A percentile compares a stretch with the other conserved stretches of the same genome.
These are phyloP conservation scores for Diaperis boleti DNA, from an alignment of 2,888 invertebrate species.

Conservation along the genomic window DNA sequence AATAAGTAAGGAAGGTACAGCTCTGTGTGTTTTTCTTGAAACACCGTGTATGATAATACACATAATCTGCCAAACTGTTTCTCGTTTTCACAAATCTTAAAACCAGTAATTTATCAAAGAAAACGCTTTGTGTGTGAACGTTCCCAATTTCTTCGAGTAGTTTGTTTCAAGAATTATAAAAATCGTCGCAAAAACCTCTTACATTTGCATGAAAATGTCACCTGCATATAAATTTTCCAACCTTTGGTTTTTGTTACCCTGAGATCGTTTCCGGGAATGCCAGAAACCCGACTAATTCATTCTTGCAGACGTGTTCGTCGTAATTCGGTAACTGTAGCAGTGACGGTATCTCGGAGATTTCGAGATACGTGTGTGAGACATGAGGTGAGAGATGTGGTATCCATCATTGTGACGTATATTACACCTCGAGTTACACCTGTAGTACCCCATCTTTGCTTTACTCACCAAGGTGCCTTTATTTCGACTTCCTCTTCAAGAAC, in stretches of 20 bases:
- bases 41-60: no score
- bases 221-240: constrained; percentile 1
- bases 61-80: no score
- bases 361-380: constrained; percentile 38
- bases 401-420: constrained; percentile 57
- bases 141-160: no score
- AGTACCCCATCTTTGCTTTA: constrained; percentile 49
- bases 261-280: neutral
- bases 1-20: no score
- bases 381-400: constrained; percentile 46
- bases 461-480: constrained; percentile 48
- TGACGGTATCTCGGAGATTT: constrained; percentile 38
- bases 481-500: constrained; percentile 49
- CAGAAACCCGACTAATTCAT: constrained; percentile 26
- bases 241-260: neutral
- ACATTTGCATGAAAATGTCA: neutral
- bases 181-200: neutral
- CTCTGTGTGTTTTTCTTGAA: no score
- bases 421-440: constrained; percentile 57
- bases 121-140: no score
- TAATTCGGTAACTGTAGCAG: constrained; percentile 24
- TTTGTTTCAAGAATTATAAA: no score
- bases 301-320: constrained; percentile 18
- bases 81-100: no score
- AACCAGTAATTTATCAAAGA: no score